Base-by-base conservation (phyloP, 2,113 vertebrate species). In the Pteropus alecto region DNA sequence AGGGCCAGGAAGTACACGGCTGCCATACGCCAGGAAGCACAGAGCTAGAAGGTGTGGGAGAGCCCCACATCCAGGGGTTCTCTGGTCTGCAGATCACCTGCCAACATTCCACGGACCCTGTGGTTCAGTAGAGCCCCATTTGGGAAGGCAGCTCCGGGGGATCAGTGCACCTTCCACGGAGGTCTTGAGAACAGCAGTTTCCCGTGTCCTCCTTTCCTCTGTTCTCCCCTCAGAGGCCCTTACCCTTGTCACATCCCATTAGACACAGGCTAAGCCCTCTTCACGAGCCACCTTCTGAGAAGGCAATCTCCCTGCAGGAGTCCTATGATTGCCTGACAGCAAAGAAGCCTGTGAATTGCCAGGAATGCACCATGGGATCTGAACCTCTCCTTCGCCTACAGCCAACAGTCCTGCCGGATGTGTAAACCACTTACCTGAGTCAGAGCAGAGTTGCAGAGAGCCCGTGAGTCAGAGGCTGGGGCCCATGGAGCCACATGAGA, bases 41-140 rank as follows among this genome's bases (percentile, higher is more conserved):
- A 60, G 56, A 82, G 83, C 35, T n/a, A 21, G 76, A 41, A 51
- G 35, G 26, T 4, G 5, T 2, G 10, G 30, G 41, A 1, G 19
- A 73, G 51, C 7, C 19, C 3, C 83, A 12, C 1, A 2, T 1
- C 77, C 2, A 1, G 63, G 46, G 41, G 11, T 7, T 6, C 43
- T 28, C 48, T 15, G 24, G 63, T 54, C 74, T 24, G 28, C 43
- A 83, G 86, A 24, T 9, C 54, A 9, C 0, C 4, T 16, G 22
- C 38, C 3, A 1, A 7, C 16, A 3, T n/a, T 15, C 54, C 56
- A 0, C 0, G 0, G n/a, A 16, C 1, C 56, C 41, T 15, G 22
- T 12, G 26, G 63, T 33, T 70, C 35, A 10, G 13, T 5, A 2
- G 33, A 60, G 22, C 33, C 33, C 18, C 3, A 0, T 14, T 3